Base-by-base conservation (phyloP, 2,888 invertebrate genomes). In the Polyommatus icarus region DNA sequence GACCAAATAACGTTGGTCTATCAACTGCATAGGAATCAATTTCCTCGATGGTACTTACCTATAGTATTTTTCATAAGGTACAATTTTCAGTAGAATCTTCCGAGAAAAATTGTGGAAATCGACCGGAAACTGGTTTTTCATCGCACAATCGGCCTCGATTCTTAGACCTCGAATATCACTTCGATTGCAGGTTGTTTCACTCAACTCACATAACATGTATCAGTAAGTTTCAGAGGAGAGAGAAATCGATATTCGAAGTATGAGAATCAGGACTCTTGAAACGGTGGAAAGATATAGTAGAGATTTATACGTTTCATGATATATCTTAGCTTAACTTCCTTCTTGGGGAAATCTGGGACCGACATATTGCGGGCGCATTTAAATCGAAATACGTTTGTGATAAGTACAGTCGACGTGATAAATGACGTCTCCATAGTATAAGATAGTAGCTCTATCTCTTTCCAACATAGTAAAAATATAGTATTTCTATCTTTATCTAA, bases 251-350 rank as follows among this genome's bases (percentile, higher is more conserved):
- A 5, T 54, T 54, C 54, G 54, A 54, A 54, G 54, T 18, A 54
- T 4, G 15, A 54, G 18, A 54, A 54, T 15, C 54, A 0, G 18
- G 54, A 0, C 18, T 18, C 29, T 32, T 32, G 67, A 67, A 67
- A 67, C 29, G 24, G 54, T 46, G 18, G 29, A 75, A 75, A 50
- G 50, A 73, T 73, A 72, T 77, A 54, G 54, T 8, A 32, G 75
- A 78, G 80, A 81, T 80, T 81, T 80, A 81, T 81, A 78, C 78
- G 78, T 79, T 78, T 40, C 78, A 71, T 77, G 79, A 80, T 80
- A 80, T 79, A 79, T 80, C 77, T 57, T 78, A 54, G 76, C 72
- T 73, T 78, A 78, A 80, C 79, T 80, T 81, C 80, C 81, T 78
- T 77, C 77, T 71, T 61, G 76, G 32, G 81, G 80, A 80, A 79